Percentiles rank a stretch among this genome's conserved stretches.
These are phyloP conservation scores for Eucriotettix oculatus DNA, from an alignment of 2,888 invertebrate species.

Conservation along the genomic window DNA sequence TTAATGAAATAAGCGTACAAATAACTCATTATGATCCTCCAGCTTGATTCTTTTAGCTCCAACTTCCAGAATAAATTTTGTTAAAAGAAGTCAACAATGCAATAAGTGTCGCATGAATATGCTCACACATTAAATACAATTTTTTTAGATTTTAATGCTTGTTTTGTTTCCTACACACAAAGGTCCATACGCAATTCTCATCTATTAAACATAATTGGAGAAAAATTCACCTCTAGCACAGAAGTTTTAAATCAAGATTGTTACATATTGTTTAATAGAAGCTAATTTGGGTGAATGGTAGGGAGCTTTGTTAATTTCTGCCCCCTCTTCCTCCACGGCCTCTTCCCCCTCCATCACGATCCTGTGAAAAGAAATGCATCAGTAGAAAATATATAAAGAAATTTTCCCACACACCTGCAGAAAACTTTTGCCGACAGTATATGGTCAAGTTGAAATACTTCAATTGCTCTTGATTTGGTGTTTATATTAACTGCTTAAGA, in stretches of 20 bases:
- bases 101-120: constrained; percentile 2
- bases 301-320: constrained; percentile 9
- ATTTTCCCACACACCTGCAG: no score
- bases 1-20: no score
- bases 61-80: no score
- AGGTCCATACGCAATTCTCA: constrained; percentile 7
- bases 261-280: constrained; percentile 3
- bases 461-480: no score
- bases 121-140: constrained; percentile 4
- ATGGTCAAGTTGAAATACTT: no score
- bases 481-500: no score
- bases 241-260: constrained; percentile 8
- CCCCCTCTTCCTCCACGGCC: constrained; percentile 12
- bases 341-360: constrained; percentile 11
- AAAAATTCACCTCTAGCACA: constrained; percentile 10
- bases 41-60: no score
- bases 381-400: no score
- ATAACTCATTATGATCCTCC: no score
- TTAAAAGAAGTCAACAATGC: no score
- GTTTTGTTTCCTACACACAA: constrained; percentile 7
- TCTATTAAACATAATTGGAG: constrained; percentile 6
- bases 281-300: background rate
- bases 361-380: constrained; percentile 4
- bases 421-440: no score
- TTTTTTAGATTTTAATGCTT: background rate